Conservation (phyloP, 2,888 invertebrate species). For the Xestia c-nigrum region DNA sequence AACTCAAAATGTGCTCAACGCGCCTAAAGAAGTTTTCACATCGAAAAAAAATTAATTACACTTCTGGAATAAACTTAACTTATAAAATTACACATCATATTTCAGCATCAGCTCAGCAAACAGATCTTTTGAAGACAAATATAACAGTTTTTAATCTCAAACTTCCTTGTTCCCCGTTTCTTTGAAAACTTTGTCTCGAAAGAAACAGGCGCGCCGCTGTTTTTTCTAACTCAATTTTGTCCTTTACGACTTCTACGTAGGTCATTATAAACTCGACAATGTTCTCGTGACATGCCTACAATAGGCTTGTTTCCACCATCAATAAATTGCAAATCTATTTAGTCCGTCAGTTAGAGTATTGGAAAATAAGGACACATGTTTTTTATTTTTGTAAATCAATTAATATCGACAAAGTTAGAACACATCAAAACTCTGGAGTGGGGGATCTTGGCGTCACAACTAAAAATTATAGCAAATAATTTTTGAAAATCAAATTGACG, state of each 20-base stretch:
- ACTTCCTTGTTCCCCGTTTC: constrained; percentile 11
- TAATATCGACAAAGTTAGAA: too few relatives aligned
- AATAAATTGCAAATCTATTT: too few relatives aligned
- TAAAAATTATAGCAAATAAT: too few relatives aligned
- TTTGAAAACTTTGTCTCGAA: constrained; percentile 44
- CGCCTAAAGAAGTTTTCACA: too few relatives aligned
- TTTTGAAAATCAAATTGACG: too few relatives aligned
- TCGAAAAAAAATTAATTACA: not conserved
- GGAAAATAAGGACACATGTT: too few relatives aligned
- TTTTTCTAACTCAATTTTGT: constrained; percentile 38
- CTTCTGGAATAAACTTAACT: not conserved
- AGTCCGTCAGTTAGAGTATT: too few relatives aligned
- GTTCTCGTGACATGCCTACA: constrained; percentile 20
- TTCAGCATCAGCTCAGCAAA: not conserved
- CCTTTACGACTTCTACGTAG: constrained; percentile 1
- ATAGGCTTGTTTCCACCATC: too few relatives aligned
- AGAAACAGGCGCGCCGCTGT: constrained; percentile 32
- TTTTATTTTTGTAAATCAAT: too few relatives aligned
- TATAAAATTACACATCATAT: not conserved
- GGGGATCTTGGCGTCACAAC: too few relatives aligned
- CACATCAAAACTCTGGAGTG: too few relatives aligned
- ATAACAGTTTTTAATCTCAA: constrained; percentile 32
- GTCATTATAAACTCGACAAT: constrained; percentile 38
- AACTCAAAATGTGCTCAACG: too few relatives aligned
- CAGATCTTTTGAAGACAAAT: constrained; percentile 16